Evolutionary conservation across 2,888 invertebrate species (phyloP).

Genomic region (Gibbula magus): DNA sequence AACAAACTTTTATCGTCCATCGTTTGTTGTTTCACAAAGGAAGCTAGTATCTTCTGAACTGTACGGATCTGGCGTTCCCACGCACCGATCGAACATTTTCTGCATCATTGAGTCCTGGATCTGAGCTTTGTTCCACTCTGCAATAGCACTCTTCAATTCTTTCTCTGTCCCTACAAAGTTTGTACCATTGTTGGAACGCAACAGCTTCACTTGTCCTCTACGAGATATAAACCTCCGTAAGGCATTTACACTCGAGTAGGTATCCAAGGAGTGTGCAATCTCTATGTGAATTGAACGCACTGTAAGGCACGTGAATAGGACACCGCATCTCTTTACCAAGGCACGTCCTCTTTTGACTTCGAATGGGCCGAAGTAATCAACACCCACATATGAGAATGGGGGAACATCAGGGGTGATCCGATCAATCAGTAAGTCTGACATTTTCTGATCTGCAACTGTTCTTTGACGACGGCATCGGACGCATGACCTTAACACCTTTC

Average conservation of each 20-base stretch:
- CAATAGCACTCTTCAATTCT: not conserved
- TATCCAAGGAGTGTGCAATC: too few relatives aligned
- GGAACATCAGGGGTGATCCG: too few relatives aligned
- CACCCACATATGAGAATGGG: too few relatives aligned
- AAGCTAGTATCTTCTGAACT: not conserved
- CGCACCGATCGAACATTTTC: not conserved
- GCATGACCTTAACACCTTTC: too few relatives aligned
- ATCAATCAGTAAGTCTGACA: too few relatives aligned
- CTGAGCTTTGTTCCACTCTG: not conserved
- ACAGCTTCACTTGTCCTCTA: not conserved
- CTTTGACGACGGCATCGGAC: too few relatives aligned
- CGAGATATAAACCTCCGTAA: not conserved
- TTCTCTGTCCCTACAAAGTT: not conserved
- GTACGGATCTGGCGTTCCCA: not conserved
- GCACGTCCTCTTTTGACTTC: too few relatives aligned
- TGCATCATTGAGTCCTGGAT: not conserved
- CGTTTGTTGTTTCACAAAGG: not conserved
- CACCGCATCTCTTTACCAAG: too few relatives aligned
- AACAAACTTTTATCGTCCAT: not conserved
- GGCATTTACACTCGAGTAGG: not conserved
- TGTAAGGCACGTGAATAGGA: too few relatives aligned
- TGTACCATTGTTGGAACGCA: not conserved
- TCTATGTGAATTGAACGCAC: too few relatives aligned
- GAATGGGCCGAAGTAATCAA: too few relatives aligned
- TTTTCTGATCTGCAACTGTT: too few relatives aligned